Evolutionary conservation across 2,113 vertebrate species (phyloP), one percentile per base, ranked within the genome.

Genomic region (Silurus asotus): DNA sequence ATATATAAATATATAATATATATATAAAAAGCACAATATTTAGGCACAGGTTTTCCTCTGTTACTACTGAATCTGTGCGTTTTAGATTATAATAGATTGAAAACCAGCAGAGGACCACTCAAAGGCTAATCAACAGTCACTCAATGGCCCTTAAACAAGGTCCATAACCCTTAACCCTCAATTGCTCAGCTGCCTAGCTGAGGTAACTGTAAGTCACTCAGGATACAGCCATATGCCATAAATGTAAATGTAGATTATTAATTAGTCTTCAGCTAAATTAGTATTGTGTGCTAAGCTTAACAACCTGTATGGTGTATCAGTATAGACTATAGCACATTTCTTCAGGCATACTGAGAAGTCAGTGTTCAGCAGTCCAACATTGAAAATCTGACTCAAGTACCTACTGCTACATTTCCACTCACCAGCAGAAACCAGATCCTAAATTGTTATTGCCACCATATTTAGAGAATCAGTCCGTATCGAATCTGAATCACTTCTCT

Each of bases 401-500:
- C 14, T 37, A 55, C 53, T 70, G 51, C 51, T 49, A 9, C 45
- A 51, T 62, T 20, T 14, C n/a, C 55, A 82, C 15, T 51, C 7
- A 17, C 58, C 81, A 83, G 48, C 48, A 84, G 59, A 53, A 77
- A 65, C 58, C 7, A 5, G 65, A 83, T 83, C 25, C 25, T 70
- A 83, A 72, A 70, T 83, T 19, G 2, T 80, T 59, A 61, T 10
- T 23, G 9, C 77, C 28, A 80, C 77, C 28, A 61, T 20, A 19
- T 10, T 48, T 5, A 80, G 19, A 45, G 19, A 4, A 61, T 61
- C 15, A 14, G 17, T 23, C 8, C 3, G 20, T 23, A 45, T 20
- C 17, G 3, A 45, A 80, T 58, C 55, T 28, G 53, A 79, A 79
- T 79, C 55, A 14, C 15, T 61, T 80, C 37, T 80, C 11, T 81